phyloP scores from a whole-genome alignment of 2,113 vertebrate genomes.

The Sapayoa aenigma region DNA sequence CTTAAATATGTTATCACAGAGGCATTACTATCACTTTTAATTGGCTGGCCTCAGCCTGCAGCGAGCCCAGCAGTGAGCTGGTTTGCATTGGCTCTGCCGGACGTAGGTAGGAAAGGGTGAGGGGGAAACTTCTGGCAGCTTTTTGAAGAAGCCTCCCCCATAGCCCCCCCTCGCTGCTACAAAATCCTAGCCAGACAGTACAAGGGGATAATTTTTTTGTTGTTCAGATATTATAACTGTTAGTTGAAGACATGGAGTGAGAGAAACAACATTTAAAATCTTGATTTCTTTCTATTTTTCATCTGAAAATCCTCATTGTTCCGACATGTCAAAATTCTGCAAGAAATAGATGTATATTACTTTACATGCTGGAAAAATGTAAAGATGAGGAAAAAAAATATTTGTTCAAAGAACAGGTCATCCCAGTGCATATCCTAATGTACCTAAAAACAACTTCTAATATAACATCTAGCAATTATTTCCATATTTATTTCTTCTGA shows the following conservation, averaged over 20 bases:
- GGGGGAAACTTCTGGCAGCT: too few species aligned
- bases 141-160: too few species aligned
- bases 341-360: background rate
- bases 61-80: too few species aligned
- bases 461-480: background rate
- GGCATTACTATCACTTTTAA: too few species aligned
- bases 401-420: background rate
- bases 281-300: background rate
- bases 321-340: background rate
- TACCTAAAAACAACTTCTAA: background rate
- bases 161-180: too few species aligned
- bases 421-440: background rate
- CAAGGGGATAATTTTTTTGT: background rate
- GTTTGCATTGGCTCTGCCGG: too few species aligned
- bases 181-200: too few species aligned
- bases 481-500: background rate
- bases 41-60: too few species aligned
- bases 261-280: background rate
- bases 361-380: background rate
- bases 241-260: background rate
- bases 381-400: rapidly evolving
- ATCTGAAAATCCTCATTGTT: background rate
- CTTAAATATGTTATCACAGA: too few species aligned
- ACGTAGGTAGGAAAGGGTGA: too few species aligned
- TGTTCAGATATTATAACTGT: background rate